Conservation (phyloP, 2,113 vertebrate species). For the Chamaetylas fuelleborni region DNA sequence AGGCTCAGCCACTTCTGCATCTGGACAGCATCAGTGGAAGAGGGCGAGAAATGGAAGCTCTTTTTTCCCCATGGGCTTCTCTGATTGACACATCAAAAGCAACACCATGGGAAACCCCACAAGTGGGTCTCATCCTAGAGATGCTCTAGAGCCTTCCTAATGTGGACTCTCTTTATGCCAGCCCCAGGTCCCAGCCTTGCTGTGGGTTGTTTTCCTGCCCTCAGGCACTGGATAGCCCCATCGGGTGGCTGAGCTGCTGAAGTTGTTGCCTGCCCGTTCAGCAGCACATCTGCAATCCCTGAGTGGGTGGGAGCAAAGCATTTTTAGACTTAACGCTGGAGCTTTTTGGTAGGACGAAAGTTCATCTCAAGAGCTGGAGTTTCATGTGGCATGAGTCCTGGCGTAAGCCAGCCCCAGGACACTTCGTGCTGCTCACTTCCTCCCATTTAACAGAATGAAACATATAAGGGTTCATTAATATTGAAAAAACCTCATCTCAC, state of each 20-base stretch:
- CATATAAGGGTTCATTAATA: background rate
- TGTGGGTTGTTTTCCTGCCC: background rate
- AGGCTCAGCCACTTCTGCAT: background rate
- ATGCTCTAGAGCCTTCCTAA: background rate
- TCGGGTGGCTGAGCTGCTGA: rapidly evolving
- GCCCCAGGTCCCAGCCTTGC: background rate
- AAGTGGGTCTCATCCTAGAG: background rate
- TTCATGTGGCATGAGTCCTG: rapidly evolving
- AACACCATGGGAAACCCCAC: rapidly evolving
- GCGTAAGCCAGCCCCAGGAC: background rate
- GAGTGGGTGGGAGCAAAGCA: background rate
- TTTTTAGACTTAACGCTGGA: background rate
- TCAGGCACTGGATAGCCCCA: background rate
- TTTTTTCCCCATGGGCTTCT: background rate
- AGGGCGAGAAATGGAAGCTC: background rate
- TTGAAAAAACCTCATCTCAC: background rate
- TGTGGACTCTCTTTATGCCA: background rate
- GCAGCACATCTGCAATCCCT: rapidly evolving
- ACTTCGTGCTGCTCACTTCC: background rate
- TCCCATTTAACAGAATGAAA: background rate
- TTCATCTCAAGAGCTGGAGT: background rate
- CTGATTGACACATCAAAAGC: background rate
- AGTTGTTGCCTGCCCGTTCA: background rate
- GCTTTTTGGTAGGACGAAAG: background rate
- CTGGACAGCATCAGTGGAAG: background rate